phyloP scores from a whole-genome alignment of 2,113 vertebrate species.

The Cathartes aura region DNA sequence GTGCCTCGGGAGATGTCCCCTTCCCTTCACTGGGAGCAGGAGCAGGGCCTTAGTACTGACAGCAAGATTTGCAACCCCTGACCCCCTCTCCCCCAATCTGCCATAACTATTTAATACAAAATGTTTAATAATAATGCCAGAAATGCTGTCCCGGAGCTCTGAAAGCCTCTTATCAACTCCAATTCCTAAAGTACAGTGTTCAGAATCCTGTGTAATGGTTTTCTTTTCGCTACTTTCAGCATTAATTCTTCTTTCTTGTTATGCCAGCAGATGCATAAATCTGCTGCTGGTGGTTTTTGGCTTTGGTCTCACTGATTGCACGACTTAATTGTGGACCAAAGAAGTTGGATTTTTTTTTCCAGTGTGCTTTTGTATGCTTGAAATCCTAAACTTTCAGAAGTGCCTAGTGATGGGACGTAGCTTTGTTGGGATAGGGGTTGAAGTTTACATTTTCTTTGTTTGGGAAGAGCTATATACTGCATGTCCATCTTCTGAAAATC shows the following conservation, averaged over 20 bases:
- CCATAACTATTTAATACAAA: constrained; percentile 11
- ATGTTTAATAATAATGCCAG: constrained; percentile 27
- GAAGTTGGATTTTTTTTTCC: background rate
- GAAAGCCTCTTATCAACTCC: constrained; percentile 49
- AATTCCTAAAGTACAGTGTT: background rate
- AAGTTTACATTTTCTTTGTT: background rate
- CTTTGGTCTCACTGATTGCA: background rate
- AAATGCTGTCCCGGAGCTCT: constrained; percentile 1
- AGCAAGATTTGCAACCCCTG: constrained; percentile 26
- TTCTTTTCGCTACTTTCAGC: constrained; percentile 23
- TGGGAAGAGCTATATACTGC: background rate
- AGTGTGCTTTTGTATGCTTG: background rate
- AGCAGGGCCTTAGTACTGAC: background rate
- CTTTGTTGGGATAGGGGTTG: background rate
- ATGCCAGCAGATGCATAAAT: constrained; percentile 7
- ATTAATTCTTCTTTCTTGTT: constrained; percentile 30
- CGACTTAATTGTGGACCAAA: background rate
- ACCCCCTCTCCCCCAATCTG: background rate
- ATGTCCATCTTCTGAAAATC: background rate
- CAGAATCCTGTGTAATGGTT: constrained; percentile 22
- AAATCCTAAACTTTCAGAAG: background rate
- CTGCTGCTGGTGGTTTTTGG: background rate
- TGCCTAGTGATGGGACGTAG: background rate
- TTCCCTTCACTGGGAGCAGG: background rate
- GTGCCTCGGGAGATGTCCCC: background rate